These are phyloP conservation scores for Melipona quadrifasciata DNA, from an alignment of 1,140 invertebrate species.

Conservation along the genomic window DNA sequence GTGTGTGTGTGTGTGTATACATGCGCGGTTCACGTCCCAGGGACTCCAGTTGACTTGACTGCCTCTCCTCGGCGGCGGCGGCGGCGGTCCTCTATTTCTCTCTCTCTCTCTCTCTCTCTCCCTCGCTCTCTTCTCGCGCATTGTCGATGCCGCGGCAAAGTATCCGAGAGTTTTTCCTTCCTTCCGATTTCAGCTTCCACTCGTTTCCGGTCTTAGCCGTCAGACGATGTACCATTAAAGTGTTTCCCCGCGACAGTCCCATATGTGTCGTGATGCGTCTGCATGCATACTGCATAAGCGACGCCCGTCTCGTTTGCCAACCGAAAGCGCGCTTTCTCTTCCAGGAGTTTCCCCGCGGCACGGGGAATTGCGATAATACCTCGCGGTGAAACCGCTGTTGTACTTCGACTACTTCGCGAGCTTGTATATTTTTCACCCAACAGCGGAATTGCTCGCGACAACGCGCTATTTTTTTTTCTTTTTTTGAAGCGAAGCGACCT, in stretches of 20 bases:
- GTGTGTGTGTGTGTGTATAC: background rate
- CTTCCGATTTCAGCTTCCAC: slow-evolving; percentile 39
- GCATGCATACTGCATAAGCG: slow-evolving; percentile 47
- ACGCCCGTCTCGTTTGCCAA: slow-evolving; percentile 2
- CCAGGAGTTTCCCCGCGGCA: background rate
- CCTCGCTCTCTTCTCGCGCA: background rate
- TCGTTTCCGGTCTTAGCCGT: slow-evolving; percentile 38
- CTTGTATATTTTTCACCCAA: background rate
- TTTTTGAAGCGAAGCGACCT: no score
- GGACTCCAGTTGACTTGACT: slow-evolving; percentile 26
- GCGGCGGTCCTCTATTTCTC: no score
- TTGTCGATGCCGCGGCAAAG: slow-evolving; percentile 53
- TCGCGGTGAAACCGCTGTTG: slow-evolving; percentile 12
- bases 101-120: slow-evolving; percentile 11
- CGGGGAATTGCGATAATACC: slow-evolving; percentile 40
- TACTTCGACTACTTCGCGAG: slow-evolving; percentile 23
- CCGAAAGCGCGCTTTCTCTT: slow-evolving; percentile 30
- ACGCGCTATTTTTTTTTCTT: background rate
- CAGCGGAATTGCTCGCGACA: background rate
- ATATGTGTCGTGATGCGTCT: slow-evolving; percentile 39
- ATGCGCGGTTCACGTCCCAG: background rate
- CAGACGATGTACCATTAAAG: slow-evolving; percentile 54
- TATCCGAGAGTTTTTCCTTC: slow-evolving; percentile 42
- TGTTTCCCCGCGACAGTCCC: slow-evolving; percentile 36
- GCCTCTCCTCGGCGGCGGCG: background rate